A percentile compares a stretch with the other conserved stretches of the same genome.
phyloP scores from a whole-genome alignment of 1,140 invertebrate genomes.

The Drosophila nigrodunni region DNA sequence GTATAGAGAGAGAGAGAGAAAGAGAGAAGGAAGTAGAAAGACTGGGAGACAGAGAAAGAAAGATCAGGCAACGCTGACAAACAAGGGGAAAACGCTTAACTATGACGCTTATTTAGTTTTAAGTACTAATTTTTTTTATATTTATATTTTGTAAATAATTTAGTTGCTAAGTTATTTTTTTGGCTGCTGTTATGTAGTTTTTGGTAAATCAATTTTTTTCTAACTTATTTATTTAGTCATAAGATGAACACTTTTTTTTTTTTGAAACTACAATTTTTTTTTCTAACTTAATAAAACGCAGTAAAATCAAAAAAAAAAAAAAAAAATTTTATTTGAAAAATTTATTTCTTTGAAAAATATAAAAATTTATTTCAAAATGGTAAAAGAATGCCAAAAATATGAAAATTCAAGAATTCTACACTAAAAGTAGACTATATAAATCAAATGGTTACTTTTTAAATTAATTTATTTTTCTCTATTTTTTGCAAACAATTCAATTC shows the following conservation, averaged over 20 bases:
- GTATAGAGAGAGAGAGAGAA: conserved; percentile 38
- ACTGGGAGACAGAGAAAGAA: conserved; percentile 10
- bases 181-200: conserved; percentile 83
- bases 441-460: too few species aligned
- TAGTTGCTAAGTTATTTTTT: conserved; percentile 18
- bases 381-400: too few species aligned
- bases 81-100: conserved; percentile 82
- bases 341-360: background rate
- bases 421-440: too few species aligned
- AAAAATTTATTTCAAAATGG: too few species aligned
- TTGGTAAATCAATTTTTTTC: conserved; percentile 62
- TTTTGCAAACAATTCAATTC: too few species aligned
- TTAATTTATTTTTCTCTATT: too few species aligned
- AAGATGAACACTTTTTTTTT: conserved; percentile 36
- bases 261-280: conserved; percentile 37
- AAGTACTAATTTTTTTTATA: conserved; percentile 42
- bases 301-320: conserved; percentile 48
- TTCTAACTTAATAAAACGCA: conserved; percentile 56
- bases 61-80: conserved; percentile 72
- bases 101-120: conserved; percentile 83
- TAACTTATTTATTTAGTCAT: conserved; percentile 63
- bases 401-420: too few species aligned
- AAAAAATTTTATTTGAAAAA: too few species aligned
- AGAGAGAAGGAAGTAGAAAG: background rate
- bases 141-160: conserved; percentile 32